Evolutionary conservation across 2,797 vertebrate genomes (phyloP).

Genomic region (Manis pentadactyla): DNA sequence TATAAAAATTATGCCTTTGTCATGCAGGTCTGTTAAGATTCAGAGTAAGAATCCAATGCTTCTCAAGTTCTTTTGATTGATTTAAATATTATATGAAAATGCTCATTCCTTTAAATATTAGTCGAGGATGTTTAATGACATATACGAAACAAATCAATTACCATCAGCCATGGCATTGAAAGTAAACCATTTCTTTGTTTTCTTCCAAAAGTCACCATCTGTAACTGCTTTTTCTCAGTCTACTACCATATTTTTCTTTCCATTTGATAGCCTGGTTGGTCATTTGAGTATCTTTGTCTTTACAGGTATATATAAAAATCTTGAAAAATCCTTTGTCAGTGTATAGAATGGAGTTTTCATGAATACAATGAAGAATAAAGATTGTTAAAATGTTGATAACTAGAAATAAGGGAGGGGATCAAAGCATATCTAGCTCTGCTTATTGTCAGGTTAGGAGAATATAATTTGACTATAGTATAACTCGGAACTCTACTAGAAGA

Average conservation of each 20-base stretch:
- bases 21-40: neutral
- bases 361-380: neutral
- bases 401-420: neutral
- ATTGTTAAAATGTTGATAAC: neutral
- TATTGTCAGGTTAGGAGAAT: neutral
- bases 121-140: neutral
- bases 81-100: slow-evolving; percentile 7
- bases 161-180: neutral
- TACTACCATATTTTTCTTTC: neutral
- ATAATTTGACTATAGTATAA: neutral
- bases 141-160: neutral
- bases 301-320: neutral
- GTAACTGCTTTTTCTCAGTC: neutral
- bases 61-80: neutral
- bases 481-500: neutral
- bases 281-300: slow-evolving; percentile 1
- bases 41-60: neutral
- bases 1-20: neutral
- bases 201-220: neutral
- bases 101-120: neutral
- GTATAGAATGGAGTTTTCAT: slow-evolving; percentile 4
- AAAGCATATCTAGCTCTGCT: neutral
- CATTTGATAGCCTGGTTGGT: neutral
- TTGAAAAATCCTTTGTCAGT: neutral
- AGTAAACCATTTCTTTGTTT: neutral